Evolutionary conservation across 2,797 vertebrate species (phyloP).

Genomic region (Holocentrus rufus): DNA sequence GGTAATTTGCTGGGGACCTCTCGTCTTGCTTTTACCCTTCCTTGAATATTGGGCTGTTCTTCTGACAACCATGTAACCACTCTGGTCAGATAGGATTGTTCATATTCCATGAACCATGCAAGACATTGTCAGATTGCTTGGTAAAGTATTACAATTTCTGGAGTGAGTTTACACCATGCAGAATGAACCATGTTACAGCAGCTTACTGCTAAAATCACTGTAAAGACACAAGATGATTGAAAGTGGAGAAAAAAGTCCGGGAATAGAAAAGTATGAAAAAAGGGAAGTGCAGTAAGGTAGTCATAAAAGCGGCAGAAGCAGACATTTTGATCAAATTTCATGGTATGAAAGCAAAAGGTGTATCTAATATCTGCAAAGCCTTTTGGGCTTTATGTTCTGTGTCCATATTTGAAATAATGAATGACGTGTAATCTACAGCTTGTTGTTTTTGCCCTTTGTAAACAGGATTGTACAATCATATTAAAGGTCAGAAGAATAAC

Average conservation of each 20-base stretch:
- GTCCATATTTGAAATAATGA: slow-evolving; percentile 64
- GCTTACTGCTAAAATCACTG: neutral
- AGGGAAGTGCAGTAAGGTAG: neutral
- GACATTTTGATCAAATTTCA: slow-evolving; percentile 29
- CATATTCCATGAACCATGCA: slow-evolving; percentile 31
- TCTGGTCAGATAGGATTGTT: slow-evolving; percentile 31
- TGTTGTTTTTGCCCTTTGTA: slow-evolving; percentile 77
- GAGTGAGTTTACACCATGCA: slow-evolving; percentile 21
- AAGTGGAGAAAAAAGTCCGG: neutral
- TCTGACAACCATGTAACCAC: slow-evolving; percentile 40
- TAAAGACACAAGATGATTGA: neutral
- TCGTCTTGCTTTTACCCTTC: slow-evolving; percentile 27
- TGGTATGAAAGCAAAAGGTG: slow-evolving; percentile 1
- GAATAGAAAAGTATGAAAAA: neutral
- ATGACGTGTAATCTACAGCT: slow-evolving; percentile 73
- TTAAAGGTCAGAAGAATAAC: slow-evolving; percentile 79
- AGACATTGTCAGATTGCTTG: slow-evolving; percentile 20
- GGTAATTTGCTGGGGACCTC: slow-evolving; percentile 38
- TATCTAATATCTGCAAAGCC: slow-evolving; percentile 31
- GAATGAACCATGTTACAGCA: slow-evolving; percentile 6
- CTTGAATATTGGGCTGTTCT: slow-evolving; percentile 55
- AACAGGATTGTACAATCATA: slow-evolving; percentile 69
- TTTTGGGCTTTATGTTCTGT: slow-evolving; percentile 39
- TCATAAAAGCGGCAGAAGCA: too few species aligned
- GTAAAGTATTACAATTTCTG: neutral